A percentile compares a stretch with the other conserved stretches of the same genome.
phyloP scores from a whole-genome alignment of 1,140 invertebrate species.

The Anastrepha obliqua region DNA sequence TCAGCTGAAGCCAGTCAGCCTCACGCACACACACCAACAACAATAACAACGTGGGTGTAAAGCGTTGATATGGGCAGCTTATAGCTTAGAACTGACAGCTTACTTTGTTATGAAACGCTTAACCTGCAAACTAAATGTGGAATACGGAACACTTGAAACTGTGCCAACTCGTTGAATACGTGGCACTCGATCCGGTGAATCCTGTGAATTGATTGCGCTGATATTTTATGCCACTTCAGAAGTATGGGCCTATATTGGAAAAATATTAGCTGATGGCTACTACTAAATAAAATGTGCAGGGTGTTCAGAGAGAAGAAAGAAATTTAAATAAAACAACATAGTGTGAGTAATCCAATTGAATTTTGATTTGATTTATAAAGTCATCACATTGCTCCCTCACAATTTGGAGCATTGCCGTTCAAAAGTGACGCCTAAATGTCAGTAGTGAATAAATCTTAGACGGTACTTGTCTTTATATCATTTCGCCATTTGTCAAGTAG shows the following conservation, averaged over 20 bases:
- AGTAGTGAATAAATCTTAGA: too few relatives aligned
- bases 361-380: too few relatives aligned
- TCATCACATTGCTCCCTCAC: too few relatives aligned
- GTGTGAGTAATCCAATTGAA: too few relatives aligned
- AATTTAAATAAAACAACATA: too few relatives aligned
- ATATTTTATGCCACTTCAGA: background rate
- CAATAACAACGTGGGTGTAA: background rate
- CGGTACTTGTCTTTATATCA: too few relatives aligned
- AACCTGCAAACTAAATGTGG: background rate
- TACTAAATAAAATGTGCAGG: too few relatives aligned
- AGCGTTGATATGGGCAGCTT: background rate
- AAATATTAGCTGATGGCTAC: background rate
- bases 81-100: background rate
- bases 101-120: background rate
- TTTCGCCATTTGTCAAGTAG: too few relatives aligned
- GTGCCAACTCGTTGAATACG: slow-evolving; percentile 29
- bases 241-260: background rate
- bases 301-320: too few relatives aligned
- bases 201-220: background rate
- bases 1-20: slow-evolving; percentile 8
- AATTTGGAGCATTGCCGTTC: too few relatives aligned
- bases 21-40: background rate
- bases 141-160: background rate
- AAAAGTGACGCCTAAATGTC: too few relatives aligned
- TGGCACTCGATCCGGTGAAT: background rate